These are phyloP conservation scores for Ptychochromis oligacanthus DNA, from an alignment of 2,113 vertebrate genomes.

Conservation along the genomic window DNA sequence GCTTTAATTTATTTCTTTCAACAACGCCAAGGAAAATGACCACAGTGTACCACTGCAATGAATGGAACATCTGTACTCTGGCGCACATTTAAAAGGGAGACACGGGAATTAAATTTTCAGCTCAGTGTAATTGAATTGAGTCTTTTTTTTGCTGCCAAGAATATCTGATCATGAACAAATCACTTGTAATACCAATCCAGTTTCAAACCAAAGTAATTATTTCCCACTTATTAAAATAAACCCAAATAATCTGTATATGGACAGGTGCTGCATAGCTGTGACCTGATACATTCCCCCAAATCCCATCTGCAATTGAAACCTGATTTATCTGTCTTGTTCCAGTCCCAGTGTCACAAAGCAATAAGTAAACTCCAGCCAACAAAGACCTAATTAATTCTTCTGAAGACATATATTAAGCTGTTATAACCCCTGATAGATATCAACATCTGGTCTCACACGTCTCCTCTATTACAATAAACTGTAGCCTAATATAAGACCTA, in stretches of 20 bases:
- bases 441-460: conserved; percentile 24
- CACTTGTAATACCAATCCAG: neutral
- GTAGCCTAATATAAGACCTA: conserved; percentile 37
- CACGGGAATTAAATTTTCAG: neutral
- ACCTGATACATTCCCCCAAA: neutral
- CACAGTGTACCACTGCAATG: neutral
- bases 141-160: neutral
- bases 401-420: neutral
- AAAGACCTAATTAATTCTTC: conserved; percentile 23
- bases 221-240: neutral
- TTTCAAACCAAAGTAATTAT: conserved; percentile 11
- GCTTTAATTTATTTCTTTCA: conserved; percentile 48
- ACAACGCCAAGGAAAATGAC: conserved; percentile 14
- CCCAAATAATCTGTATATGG: neutral
- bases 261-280: neutral
- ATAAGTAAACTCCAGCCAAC: neutral
- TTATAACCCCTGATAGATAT: conserved; percentile 27
- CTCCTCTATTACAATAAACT: conserved; percentile 32
- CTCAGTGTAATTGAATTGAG: conserved; percentile 7
- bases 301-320: neutral
- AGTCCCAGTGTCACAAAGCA: conserved; percentile 5
- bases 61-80: neutral
- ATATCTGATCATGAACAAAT: neutral
- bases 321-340: conserved; percentile 3
- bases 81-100: neutral